Evolutionary conservation across 2,113 vertebrate species (phyloP).

Genomic region (Pseudopodoces humilis): DNA sequence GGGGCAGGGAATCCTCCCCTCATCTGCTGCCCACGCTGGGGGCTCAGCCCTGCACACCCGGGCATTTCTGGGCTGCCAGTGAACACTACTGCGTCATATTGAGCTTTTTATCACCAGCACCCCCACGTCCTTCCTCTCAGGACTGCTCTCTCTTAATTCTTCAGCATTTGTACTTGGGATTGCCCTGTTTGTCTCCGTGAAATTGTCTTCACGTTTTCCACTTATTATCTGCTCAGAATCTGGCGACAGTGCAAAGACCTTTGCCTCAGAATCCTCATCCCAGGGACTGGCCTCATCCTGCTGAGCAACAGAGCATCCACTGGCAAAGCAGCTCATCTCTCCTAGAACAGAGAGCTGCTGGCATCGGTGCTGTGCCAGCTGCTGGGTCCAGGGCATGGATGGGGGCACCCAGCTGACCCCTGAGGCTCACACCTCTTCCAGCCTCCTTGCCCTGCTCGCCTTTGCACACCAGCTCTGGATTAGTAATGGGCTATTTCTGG

Average conservation of each 20-base stretch:
- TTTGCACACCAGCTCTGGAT: not conserved
- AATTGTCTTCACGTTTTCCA: not conserved
- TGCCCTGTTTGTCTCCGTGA: not conserved
- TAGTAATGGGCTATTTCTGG: slow-evolving; percentile 50
- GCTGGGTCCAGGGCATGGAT: accelerated
- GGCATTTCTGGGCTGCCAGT: not conserved
- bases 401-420: not conserved
- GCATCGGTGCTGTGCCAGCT: not conserved
- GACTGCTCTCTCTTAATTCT: not conserved
- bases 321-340: not conserved
- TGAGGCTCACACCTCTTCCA: not conserved
- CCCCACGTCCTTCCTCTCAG: not conserved
- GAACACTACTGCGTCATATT: not conserved
- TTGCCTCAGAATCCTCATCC: not conserved
- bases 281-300: not conserved
- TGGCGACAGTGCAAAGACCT: not conserved
- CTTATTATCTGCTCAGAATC: not conserved
- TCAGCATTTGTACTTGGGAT: not conserved
- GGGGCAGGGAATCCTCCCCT: not conserved
- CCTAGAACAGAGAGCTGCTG: not conserved
- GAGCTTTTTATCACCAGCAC: not conserved
- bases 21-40: not conserved
- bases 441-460: not conserved
- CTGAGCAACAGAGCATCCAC: not conserved
- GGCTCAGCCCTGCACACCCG: not conserved